Evolutionary conservation across 2,797 vertebrate genomes (phyloP), one percentile per base, ranked within the genome.

Genomic region (Siniperca obscura): DNA sequence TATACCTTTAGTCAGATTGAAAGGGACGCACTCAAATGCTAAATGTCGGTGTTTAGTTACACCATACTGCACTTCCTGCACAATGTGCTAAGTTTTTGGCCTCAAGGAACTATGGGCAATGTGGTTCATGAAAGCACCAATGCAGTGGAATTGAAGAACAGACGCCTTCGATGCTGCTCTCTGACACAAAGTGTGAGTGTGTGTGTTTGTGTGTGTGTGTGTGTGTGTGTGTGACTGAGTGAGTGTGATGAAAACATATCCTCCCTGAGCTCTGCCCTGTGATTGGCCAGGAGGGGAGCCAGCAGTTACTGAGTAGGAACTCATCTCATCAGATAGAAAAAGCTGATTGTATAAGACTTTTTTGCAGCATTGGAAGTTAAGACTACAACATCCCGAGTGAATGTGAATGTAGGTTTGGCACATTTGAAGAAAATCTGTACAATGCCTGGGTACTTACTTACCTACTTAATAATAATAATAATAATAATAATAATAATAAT

Each of bases 321-420:
- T 82, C 76, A 75, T 92, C 93, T 94, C 92, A 94, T 95, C 93
- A 94, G 94, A 92, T 91, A 91, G 93, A 95, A 91, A 91, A 93
- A 92, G 65, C 55, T 86, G 96, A 97, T 97, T 97, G 96, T 97
- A 95, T 98, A 98, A 98, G 97, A 98, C 98, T 98, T 94, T 90
- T 96, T 87, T 91, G 96, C 94, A 96, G 97, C 96, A 96, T 96
- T 96, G 94, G 95, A 95, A 96, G 84, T 96, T 96, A 95, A 95
- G 94, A 95, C 94, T 93, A 94, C 71, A 70, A 91, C 86, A 92
- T 93, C 90, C 89, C 67, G 57, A 92, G 86, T 88, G 88, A 90
- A 91, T 91, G 92, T 95, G 94, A 97, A 96, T 90, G 91, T 84
- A 96, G 94, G 95, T 97, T 98, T 98, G 98, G 98, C 98, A 98